Evolutionary conservation across 1,140 invertebrate genomes (phyloP), one percentile per base, ranked within the genome.

Genomic region (Achatina immaculata): DNA sequence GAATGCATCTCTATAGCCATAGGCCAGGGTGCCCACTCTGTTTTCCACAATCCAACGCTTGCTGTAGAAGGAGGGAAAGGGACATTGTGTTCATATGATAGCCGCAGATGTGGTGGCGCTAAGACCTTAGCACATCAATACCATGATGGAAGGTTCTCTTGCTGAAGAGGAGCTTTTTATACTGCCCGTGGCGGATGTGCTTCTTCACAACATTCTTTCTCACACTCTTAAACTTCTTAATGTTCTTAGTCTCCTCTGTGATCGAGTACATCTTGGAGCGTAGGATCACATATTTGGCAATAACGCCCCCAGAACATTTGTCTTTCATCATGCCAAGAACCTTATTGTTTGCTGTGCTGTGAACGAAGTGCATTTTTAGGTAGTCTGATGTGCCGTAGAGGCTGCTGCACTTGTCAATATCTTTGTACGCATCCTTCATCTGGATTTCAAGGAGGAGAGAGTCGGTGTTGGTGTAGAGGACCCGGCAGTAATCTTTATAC

Each of bases 301-400:
- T 88, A 68, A 89, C 84, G 78, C 80, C 80, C 19, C 90, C 90
- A 81, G 85, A 88, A 55, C 84, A 85, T 85, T 93, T 92, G 88
- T 93, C 92, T 85, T 92, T 93, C 83, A 92, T 90, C 85, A 91
- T 89, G 19, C 92, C 91, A 7, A n/a, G n/a, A 91, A 34, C 11
- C 86, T 82, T 93, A 92, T 85, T 92, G 92, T 81, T 92, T 92
- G 51, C 73, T 68, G 58, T 19, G 66, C 48, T 55, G 48, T 21
- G 48, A 14, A 55, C 19, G 4, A 24, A 24, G n/a, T n/a, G n/a
- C n/a, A n/a, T n/a, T n/a, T n/a, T n/a, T n/a, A n/a, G n/a, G n/a
- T n/a, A n/a, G n/a, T n/a, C n/a, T n/a, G 43, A 76, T 28, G 58
- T 82, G 71, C 83, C 77, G 16, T 69, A 81, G 2, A 82, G 42